Evolutionary conservation across 2,113 vertebrate genomes (phyloP).

Genomic region (Hystrix cristata): DNA sequence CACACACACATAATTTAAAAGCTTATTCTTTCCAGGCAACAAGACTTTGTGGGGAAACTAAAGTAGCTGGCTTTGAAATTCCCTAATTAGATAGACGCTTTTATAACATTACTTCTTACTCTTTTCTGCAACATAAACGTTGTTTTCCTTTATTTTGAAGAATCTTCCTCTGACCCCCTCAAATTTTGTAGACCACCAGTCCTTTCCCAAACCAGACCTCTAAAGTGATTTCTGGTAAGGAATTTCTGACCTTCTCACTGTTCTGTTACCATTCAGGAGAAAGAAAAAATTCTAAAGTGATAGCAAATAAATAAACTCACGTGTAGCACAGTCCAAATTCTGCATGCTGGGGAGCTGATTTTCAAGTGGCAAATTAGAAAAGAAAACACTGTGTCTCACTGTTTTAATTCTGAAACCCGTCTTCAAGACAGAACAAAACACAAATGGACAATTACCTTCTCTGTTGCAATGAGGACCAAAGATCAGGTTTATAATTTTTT

Average conservation of each 20-base stretch:
- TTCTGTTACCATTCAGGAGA: constrained; percentile 58
- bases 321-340: background rate
- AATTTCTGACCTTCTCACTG: constrained; percentile 60
- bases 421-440: constrained; percentile 18
- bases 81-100: background rate
- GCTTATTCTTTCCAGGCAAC: constrained; percentile 74
- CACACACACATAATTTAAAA: constrained; percentile 46
- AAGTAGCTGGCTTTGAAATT: constrained; percentile 75
- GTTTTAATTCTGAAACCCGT: constrained; percentile 61
- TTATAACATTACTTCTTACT: constrained; percentile 61
- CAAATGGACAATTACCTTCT: background rate
- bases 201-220: constrained; percentile 26
- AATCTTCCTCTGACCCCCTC: constrained; percentile 37
- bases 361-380: constrained; percentile 49
- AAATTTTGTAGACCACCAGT: constrained; percentile 43
- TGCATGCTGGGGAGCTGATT: background rate
- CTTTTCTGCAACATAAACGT: background rate
- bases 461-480: constrained; percentile 25
- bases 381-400: constrained; percentile 45
- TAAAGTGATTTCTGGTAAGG: constrained; percentile 61
- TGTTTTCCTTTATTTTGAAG: constrained; percentile 56
- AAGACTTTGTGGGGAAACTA: constrained; percentile 74
- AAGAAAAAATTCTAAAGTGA: background rate
- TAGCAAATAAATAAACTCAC: constrained; percentile 3
- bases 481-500: background rate